phyloP scores from a whole-genome alignment of 2,888 invertebrate genomes.

The Caenorhabditis parvicauda region DNA sequence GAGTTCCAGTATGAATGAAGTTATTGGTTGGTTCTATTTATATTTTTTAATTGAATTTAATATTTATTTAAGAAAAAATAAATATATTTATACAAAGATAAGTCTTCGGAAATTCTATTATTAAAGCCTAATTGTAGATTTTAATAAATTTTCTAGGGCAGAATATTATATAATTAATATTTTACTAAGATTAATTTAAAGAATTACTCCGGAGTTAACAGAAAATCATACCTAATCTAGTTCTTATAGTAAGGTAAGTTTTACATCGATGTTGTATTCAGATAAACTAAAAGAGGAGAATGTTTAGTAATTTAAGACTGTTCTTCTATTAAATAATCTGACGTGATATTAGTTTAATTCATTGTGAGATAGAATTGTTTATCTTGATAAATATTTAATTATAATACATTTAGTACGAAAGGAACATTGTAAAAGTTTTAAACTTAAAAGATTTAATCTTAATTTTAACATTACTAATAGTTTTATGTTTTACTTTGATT shows the following conservation, averaged over 20 bases:
- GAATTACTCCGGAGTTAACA: conserved; percentile 58
- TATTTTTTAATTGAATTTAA: conserved; percentile 40
- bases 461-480: conserved; percentile 31
- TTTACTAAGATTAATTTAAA: conserved; percentile 46
- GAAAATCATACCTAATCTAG: conserved; percentile 52
- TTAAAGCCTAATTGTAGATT: conserved; percentile 14
- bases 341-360: conserved; percentile 56
- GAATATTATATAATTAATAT: conserved; percentile 46
- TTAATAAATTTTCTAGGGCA: conserved; percentile 50
- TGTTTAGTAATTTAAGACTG: conserved; percentile 44
- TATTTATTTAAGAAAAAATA: conserved; percentile 45
- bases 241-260: conserved; percentile 50
- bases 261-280: conserved; percentile 54
- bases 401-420: conserved; percentile 48
- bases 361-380: conserved; percentile 55
- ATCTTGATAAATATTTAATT: conserved; percentile 45
- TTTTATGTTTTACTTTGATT: conserved; percentile 36
- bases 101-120: conserved; percentile 54
- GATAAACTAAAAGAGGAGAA: conserved; percentile 42
- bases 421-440: conserved; percentile 47
- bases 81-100: conserved; percentile 47
- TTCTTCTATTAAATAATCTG: conserved; percentile 50
- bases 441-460: conserved; percentile 37
- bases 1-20: conserved; percentile 75
- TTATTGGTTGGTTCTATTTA: conserved; percentile 45